Conservation (phyloP, 2,888 invertebrate species). For the Sabatieria punctata region DNA sequence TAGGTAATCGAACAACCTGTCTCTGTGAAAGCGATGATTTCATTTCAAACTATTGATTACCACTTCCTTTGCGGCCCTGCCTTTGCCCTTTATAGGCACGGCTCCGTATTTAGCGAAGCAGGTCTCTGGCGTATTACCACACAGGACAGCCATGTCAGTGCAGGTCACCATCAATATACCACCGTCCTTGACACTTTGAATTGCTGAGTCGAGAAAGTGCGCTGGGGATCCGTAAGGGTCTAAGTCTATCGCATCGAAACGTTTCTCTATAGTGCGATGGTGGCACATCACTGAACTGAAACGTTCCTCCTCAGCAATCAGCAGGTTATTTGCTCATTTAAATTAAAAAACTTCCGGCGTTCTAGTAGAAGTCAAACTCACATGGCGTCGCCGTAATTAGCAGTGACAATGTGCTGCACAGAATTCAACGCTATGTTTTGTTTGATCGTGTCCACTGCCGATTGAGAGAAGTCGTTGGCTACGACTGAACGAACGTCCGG, state of each 20-base stretch:
- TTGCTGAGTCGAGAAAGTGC: constrained; percentile 70
- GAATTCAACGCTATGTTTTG: constrained; percentile 57
- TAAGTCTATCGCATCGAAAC: constrained; percentile 76
- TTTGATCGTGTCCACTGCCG: constrained; percentile 68
- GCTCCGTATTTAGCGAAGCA: constrained; percentile 84
- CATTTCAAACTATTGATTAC: too few species aligned
- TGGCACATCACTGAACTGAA: constrained; percentile 66
- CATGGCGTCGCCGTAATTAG: constrained; percentile 73
- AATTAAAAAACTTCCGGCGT: constrained; percentile 4
- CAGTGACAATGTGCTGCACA: constrained; percentile 53
- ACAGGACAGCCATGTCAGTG: constrained; percentile 82
- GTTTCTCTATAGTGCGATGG: constrained; percentile 46
- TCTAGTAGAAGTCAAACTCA: too few species aligned
- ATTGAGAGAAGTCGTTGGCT: constrained; percentile 49
- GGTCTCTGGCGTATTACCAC: constrained; percentile 85
- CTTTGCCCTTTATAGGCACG: constrained; percentile 60
- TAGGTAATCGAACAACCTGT: too few species aligned
- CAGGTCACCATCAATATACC: constrained; percentile 73
- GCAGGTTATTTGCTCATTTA: background rate
- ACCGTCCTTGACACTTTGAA: constrained; percentile 40
- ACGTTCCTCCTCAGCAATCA: constrained; percentile 13
- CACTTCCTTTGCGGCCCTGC: too few species aligned
- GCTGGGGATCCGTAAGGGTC: constrained; percentile 95
- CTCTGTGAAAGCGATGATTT: too few species aligned
- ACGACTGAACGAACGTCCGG: constrained; percentile 48